Evolutionary conservation across 2,888 invertebrate genomes (phyloP), one percentile per base, ranked within the genome.

Genomic region (Branchellion lobata): DNA sequence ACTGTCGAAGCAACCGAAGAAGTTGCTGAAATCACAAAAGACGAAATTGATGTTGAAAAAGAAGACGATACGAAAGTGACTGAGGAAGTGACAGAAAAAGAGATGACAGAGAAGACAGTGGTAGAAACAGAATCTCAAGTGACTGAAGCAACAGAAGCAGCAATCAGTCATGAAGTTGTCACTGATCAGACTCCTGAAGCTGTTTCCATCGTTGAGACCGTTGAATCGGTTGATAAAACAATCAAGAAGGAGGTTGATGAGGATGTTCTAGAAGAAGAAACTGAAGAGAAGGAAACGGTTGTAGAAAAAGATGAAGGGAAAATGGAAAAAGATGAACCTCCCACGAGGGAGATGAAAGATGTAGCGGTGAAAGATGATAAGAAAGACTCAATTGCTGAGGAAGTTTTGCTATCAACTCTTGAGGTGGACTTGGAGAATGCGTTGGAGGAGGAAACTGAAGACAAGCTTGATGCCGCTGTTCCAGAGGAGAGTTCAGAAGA

Each of bases 31-130:
- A 14, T 40, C 5, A 14, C 40, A 8, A 40, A 40, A 40, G 40
- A 40, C 5, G 14, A 40, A 14, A 40, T 40, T 14, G 14, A 8
- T 40, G 14, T 14, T 40, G 40, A 40, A 14, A 40, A 40, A 40
- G 40, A 40, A 40, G 40, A 40, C 3, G 40, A 69, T n/a, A 18
- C 18, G 69, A 24, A 61, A 69, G 69, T 34, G 31, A 11, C 34
- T 69, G 1, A 34, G 69, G 71, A 71, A 71, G 71, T 8, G 11
- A 71, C 29, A 33, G 71, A 11, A 71, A 33, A 27, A 71, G 21
- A 8, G 21, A 33, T 27, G 5, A 21, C 33, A 11, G 11, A 27
- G 21, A 2, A 27, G 29, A 27, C 71, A 8, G 29, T 71, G 29
- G 33, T 31, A 71, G 21, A 27, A 31, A 33, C 27, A 71, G 33